Base-by-base conservation (phyloP, 2,113 vertebrate species). In the Dunckerocampus dactyliophorus region DNA sequence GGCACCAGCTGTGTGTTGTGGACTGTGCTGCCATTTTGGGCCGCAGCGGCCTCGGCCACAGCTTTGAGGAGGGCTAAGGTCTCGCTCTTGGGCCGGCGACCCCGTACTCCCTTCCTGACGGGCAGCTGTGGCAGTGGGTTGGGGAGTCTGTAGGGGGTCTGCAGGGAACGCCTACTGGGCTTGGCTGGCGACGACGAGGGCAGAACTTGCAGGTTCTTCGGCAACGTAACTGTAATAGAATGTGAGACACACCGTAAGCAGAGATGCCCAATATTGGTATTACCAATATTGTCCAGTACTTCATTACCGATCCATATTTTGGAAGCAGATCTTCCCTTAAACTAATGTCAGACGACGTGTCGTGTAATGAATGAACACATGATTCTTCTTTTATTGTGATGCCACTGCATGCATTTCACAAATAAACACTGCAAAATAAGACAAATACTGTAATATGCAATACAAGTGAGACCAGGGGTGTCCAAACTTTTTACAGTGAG, bases 111-210 rank as follows among this genome's bases (percentile, higher is more conserved):
- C 77, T 94, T 98, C 89, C 88, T 91, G 67, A 87, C 83, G 2
- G 90, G 91, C 54, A 92, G 77, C 20, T 87, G 73, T 64, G 92
- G 89, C 63, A 87, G 82, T 45, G 91, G 83, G 82, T 75, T 84
- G 42, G 87, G 88, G 78, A 93, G 87, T 83, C 94, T 92, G 88
- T 92, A 93, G 65, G 92, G 86, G 64, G 93, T 86, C 81, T 92
- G 93, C 92, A 94, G 90, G 88, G 93, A 90, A 62, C 90, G 89
- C 47, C 91, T 84, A 69, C 85, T 90, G 71, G 84, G 91, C 88
- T 94, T 95, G 82, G 93, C 90, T 85, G 92, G 93, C 0, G 90
- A 89, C 12, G 87, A 82, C 24, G 86, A 14, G 14, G 39, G 78
- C 79, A 93, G 79, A 19, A 69, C 85, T 67, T 87, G 89, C 80